Base-by-base conservation (phyloP, 2,888 invertebrate species). In the Mamestra brassicae region DNA sequence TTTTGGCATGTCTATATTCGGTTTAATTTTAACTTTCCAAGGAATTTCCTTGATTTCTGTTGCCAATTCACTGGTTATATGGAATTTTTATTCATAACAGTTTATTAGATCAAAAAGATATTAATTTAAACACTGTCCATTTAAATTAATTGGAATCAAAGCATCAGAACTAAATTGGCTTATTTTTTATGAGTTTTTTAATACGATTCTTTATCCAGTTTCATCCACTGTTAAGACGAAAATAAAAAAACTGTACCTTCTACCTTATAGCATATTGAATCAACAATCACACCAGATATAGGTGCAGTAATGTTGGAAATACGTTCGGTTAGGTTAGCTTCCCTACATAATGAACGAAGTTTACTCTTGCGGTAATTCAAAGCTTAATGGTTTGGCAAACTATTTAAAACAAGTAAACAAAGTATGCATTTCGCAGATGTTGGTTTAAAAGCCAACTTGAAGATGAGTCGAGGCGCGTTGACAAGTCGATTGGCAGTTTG, bases 401-500 rank as follows among this genome's bases (percentile, higher is more conserved):
- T 89, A 89, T 91, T 87, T 89, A 90, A 73, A 90, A 88, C 90
- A 90, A 90, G 91, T 92, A 92, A 93, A 93, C 91, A 92, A 79
- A 87, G 90, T 89, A 89, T 89, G 87, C 87, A 91, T 93, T 94
- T 91, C 91, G 90, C 87, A 89, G 90, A 84, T 91, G 90, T 92
- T 90, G 90, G 89, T 92, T 92, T 90, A 90, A 89, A 90, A 91
- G 89, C 89, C 84, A 86, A 87, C 88, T 90, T 87, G 84, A 72
- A 64, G 70, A 83, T 66, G 88, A 92, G 90, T 87, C 88, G 90
- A 85, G 85, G 72, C 89, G 90, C 90, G 94, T 92, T 94, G 95
- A 94, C 95, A 95, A 90, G 91, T 86, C 88, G 92, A 94, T 92
- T 94, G 93, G 93, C 93, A 93, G 94, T 95, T 94, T 93, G 93